A percentile compares a stretch with the other conserved stretches of the same genome.
These are phyloP conservation scores for Motacilla tschutschensis DNA, from an alignment of 2,113 vertebrate genomes.

Conservation along the genomic window DNA sequence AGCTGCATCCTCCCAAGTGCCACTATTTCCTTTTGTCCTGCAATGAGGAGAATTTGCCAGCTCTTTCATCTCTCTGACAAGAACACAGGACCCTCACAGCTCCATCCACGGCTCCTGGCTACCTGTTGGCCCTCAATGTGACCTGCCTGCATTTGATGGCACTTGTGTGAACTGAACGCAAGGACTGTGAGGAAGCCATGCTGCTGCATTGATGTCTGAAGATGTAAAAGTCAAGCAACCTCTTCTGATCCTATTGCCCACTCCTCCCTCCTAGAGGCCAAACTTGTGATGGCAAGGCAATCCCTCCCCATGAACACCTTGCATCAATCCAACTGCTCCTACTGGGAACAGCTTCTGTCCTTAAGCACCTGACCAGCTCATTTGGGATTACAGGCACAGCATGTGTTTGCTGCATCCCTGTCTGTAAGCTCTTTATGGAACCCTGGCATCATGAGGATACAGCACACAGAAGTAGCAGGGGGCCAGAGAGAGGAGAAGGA, in stretches of 20 bases:
- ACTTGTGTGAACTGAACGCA: not conserved
- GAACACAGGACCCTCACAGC: not conserved
- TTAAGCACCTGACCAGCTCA: not conserved
- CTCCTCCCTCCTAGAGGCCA: not conserved
- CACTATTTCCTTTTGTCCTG: not conserved
- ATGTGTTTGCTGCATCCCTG: not conserved
- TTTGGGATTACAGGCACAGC: not conserved
- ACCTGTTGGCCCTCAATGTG: not conserved
- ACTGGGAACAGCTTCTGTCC: not conserved
- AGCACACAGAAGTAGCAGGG: not conserved
- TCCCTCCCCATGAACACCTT: not conserved
- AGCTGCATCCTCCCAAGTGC: not conserved
- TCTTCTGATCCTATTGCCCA: not conserved
- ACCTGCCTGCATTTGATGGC: not conserved
- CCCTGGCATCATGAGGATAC: not conserved
- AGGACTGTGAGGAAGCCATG: not conserved
- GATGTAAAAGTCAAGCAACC: not conserved
- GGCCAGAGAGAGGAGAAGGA: not conserved
- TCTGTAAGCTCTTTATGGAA: not conserved
- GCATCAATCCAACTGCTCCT: not conserved
- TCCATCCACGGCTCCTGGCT: not conserved
- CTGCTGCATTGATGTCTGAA: not conserved
- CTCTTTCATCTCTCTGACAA: not conserved
- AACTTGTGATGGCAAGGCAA: not conserved
- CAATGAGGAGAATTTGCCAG: not conserved